Percentiles rank a stretch among this genome's conserved stretches.
Conservation (phyloP, 1,140 invertebrate genomes). For the Leguminivora glycinivorella region DNA sequence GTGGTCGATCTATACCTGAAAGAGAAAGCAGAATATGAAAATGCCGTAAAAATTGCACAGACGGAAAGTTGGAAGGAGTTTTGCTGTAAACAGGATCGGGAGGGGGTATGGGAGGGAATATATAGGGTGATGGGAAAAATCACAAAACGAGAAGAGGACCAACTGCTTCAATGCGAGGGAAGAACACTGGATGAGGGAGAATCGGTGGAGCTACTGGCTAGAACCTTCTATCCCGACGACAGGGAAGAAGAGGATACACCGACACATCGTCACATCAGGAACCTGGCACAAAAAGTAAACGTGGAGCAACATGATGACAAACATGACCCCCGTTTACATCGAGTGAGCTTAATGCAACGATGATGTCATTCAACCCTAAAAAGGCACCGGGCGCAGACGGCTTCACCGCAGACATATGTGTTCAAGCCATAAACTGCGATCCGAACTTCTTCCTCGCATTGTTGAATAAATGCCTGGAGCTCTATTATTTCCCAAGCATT, state of each 20-base stretch:
- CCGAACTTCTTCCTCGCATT: neutral
- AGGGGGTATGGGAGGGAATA: neutral
- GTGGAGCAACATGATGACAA: neutral
- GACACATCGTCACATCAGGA: neutral
- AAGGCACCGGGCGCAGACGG: slow-evolving; percentile 11
- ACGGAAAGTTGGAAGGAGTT: neutral
- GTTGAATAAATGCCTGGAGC: neutral
- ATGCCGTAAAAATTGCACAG: neutral
- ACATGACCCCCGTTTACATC: neutral
- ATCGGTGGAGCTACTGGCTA: neutral
- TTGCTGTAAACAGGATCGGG: neutral
- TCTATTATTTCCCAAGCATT: neutral
- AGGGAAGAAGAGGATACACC: neutral
- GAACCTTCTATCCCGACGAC: neutral
- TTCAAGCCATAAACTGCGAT: neutral
- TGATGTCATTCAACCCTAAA: neutral
- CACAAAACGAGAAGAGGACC: neutral
- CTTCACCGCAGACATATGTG: slow-evolving; percentile 1
- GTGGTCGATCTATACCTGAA: neutral
- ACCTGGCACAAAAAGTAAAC: neutral
- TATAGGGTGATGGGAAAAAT: neutral
- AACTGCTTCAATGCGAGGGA: neutral
- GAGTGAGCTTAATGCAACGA: neutral
- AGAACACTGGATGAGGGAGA: neutral
- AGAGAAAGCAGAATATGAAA: neutral